Evolutionary conservation across 2,888 invertebrate species (phyloP).

Genomic region (Syrphus vitripennis): DNA sequence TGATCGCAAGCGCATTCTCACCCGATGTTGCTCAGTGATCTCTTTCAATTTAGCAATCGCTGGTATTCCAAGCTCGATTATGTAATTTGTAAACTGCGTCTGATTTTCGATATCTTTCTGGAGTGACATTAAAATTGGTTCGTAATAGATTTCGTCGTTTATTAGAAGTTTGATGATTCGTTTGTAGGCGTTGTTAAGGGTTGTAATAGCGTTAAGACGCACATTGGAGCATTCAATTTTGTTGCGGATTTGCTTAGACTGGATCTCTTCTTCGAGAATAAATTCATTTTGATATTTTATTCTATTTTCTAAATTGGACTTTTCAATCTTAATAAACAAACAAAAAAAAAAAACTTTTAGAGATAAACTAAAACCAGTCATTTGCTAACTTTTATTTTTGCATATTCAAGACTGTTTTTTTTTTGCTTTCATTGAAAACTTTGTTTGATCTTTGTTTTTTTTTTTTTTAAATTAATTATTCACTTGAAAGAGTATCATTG

Average conservation of each 20-base stretch:
- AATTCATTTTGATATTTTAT: slow-evolving; percentile 78
- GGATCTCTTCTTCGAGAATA: slow-evolving; percentile 76
- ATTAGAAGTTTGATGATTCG: slow-evolving; percentile 77
- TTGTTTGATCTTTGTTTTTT: too few species aligned
- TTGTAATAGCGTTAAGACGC: slow-evolving; percentile 78
- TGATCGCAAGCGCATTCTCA: slow-evolving; percentile 48
- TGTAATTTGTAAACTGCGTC: slow-evolving; percentile 77
- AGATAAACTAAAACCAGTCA: too few species aligned
- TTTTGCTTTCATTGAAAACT: neutral
- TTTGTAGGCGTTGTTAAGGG: slow-evolving; percentile 78
- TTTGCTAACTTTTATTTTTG: too few species aligned
- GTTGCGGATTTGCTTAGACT: slow-evolving; percentile 75
- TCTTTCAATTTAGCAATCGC: slow-evolving; percentile 76
- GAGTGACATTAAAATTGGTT: slow-evolving; percentile 78
- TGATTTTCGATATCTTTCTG: slow-evolving; percentile 79
- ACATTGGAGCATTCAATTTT: slow-evolving; percentile 79
- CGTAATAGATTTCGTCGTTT: slow-evolving; percentile 79
- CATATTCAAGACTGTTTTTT: too few species aligned
- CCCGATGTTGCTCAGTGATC: slow-evolving; percentile 76
- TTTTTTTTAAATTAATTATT: too few species aligned
- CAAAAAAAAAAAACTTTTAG: neutral
- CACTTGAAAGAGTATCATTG: too few species aligned
- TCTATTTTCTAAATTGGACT: slow-evolving; percentile 76
- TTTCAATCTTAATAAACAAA: too few species aligned
- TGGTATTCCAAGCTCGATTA: slow-evolving; percentile 78